Evolutionary conservation across 64 coral and sea anemone genomes (phyloP), one percentile per base, ranked within the genome.

Genomic region (Stichodactyla helianthus): DNA sequence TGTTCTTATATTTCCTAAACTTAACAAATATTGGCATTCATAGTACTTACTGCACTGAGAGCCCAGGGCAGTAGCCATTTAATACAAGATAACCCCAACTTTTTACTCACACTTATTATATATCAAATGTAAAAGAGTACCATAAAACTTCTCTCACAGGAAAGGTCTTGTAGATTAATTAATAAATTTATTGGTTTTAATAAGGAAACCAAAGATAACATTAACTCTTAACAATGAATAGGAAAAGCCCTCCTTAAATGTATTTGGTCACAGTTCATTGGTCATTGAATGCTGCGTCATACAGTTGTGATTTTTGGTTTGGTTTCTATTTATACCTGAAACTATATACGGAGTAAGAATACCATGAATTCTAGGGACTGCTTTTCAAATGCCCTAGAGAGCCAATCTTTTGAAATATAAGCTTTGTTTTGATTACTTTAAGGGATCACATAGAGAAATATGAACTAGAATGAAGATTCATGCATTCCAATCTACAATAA

Each of bases 401-500:
- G 63, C 27, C 68, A 74, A 31, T 74, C 68, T 31, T 65, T 65
- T 74, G 68, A 74, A 74, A 74, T 13, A 31, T 74, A 13, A 35
- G 7, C 68, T 31, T 74, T 74, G 68, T 74, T 74, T 26, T 74
- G 25, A 27, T 74, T 74, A 74, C n/a, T 11, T 35, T 74, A 10
- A 74, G 68, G 68, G 25, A 31, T 11, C 68, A 74, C 68, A 74
- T 26, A 74, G 68, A 74, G 68, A 74, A 31, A 74, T 7, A n/a
- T 65, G 19, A 74, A 74, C 68, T 74, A 31, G 12, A 31, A 23
- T 23, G 25, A 31, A 7, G 25, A 68, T 74, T 74, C 27, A 31
- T 74, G 68, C 68, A 74, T 74, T 74, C 68, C 68, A 74, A 74
- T 26, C 68, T 12, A 13, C 10, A 74, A 65, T 74, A 74, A 68